phyloP scores from a whole-genome alignment of 2,113 vertebrate species.

The Heterocephalus glaber region DNA sequence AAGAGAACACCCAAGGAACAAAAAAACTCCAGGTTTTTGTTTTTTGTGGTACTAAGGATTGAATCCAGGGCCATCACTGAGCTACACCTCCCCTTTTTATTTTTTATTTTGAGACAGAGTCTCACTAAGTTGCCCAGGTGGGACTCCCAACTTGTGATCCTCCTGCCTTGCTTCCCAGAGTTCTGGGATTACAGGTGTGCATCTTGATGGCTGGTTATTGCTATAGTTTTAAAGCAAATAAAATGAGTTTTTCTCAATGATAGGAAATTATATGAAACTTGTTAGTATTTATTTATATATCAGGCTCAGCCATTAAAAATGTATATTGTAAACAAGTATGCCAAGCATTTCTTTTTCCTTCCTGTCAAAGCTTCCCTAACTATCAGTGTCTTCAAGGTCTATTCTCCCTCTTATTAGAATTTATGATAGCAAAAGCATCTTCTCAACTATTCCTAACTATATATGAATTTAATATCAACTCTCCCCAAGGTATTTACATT shows the following conservation, averaged over 20 bases:
- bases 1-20: constrained; percentile 27
- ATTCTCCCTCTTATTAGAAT: not conserved
- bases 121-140: not conserved
- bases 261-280: constrained; percentile 12
- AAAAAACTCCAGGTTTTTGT: not conserved
- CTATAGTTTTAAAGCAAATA: not conserved
- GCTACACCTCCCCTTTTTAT: too few relatives aligned
- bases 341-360: not conserved
- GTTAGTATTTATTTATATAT: not conserved
- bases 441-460: not conserved
- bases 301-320: not conserved
- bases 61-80: too few relatives aligned
- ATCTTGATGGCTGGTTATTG: not conserved
- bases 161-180: not conserved
- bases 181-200: not conserved
- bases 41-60: too few relatives aligned
- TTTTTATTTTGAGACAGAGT: not conserved
- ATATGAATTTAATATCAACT: constrained; percentile 23
- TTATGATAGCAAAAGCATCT: constrained; percentile 12
- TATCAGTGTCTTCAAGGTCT: not conserved
- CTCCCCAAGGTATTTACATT: constrained; percentile 24
- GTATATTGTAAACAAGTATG: not conserved
- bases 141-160: not conserved
- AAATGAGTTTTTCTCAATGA: constrained; percentile 28
- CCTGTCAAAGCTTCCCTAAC: not conserved